phyloP scores from a whole-genome alignment of 2,113 vertebrate genomes.

The Cephalopholis sonnerati region DNA sequence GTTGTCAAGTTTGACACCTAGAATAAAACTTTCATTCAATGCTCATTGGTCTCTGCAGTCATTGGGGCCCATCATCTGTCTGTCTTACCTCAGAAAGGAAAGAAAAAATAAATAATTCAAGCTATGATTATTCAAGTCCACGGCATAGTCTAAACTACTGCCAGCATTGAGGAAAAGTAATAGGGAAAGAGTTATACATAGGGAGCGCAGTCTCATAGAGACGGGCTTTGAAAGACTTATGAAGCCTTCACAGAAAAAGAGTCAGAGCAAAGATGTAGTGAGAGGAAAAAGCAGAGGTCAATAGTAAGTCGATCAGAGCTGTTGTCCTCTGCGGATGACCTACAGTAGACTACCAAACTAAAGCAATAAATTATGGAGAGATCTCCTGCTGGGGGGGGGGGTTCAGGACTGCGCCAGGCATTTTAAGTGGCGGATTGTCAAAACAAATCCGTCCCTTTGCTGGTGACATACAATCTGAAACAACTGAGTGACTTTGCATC shows the following conservation, averaged over 20 bases:
- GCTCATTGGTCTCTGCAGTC: not conserved
- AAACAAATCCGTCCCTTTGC: constrained; percentile 34
- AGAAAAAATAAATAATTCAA: not conserved
- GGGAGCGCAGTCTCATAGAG: constrained; percentile 4
- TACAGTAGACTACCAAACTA: constrained; percentile 43
- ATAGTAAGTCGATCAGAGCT: constrained; percentile 57
- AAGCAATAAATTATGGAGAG: constrained; percentile 60
- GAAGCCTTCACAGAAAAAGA: constrained; percentile 53
- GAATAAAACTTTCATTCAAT: not conserved
- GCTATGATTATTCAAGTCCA: not conserved
- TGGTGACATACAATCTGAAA: constrained; percentile 23
- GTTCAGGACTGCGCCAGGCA: constrained; percentile 15
- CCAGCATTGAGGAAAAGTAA: not conserved
- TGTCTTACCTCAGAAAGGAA: not conserved
- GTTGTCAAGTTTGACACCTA: not conserved
- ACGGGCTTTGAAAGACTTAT: constrained; percentile 37
- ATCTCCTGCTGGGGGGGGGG: constrained; percentile 11
- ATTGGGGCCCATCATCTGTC: not conserved
- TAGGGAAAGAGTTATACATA: constrained; percentile 9
- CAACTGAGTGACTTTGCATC: constrained; percentile 26
- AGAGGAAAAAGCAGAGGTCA: constrained; percentile 51
- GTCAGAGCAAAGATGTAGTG: constrained; percentile 19
- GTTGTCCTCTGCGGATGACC: constrained; percentile 63
- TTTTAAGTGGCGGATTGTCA: constrained; percentile 50
- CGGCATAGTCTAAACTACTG: not conserved